Conservation (phyloP, 2,888 invertebrate species). For the Lamellibrachia satsuma region DNA sequence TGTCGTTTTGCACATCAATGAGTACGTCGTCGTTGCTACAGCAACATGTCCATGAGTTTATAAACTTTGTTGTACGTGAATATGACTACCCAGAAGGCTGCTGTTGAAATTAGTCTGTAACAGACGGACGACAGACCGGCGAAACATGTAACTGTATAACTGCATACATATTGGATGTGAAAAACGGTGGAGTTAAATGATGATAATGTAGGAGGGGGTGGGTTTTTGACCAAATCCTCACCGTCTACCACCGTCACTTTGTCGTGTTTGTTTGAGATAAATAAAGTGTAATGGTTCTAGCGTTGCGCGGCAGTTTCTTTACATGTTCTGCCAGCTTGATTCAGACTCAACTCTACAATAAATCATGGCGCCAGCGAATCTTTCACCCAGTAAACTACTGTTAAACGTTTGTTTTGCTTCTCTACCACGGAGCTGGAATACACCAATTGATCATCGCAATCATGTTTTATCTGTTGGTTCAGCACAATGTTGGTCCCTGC, state of each 20-base stretch:
- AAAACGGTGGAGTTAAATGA: not conserved
- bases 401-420: not conserved
- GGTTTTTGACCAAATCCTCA: not conserved
- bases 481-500: not conserved
- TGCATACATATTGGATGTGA: not conserved
- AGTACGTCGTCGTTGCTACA: not conserved
- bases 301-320: not conserved
- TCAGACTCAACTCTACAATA: not conserved
- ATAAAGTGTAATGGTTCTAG: constrained; percentile 1
- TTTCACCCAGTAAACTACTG: not conserved
- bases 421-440: not conserved
- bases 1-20: not conserved
- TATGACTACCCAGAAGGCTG: not conserved
- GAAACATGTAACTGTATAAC: not conserved
- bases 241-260: not conserved
- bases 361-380: not conserved
- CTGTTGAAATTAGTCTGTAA: not conserved
- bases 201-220: not conserved
- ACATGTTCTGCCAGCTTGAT: not conserved
- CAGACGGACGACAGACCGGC: not conserved
- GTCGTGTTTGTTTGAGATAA: constrained; percentile 8
- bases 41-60: not conserved
- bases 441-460: not conserved
- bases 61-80: not conserved
- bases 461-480: not conserved